Percentiles rank a stretch among this genome's conserved stretches.
Conservation (phyloP, 1,140 invertebrate genomes). For the Rhynchophorus ferrugineus region DNA sequence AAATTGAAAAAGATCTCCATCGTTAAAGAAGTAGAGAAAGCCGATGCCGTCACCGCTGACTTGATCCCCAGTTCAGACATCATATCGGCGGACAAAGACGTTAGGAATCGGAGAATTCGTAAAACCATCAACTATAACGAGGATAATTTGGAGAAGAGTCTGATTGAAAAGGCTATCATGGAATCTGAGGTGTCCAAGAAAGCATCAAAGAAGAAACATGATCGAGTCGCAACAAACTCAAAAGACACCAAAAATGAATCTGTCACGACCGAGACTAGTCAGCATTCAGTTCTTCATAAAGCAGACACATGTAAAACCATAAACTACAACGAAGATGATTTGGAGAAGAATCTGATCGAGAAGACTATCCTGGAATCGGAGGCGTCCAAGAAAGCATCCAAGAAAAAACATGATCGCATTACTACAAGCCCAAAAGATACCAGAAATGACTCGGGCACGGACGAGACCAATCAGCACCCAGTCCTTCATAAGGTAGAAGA, state of each 20-base stretch:
- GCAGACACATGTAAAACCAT: conserved; percentile 8
- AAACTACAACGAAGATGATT: conserved; percentile 9
- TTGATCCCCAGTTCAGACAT: too few relatives aligned
- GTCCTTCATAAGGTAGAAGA: too few relatives aligned
- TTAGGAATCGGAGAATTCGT: background rate
- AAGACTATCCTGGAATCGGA: background rate
- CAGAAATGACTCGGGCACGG: background rate
- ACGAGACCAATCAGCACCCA: too few relatives aligned
- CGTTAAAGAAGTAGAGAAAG: too few relatives aligned
- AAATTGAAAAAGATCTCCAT: too few relatives aligned
- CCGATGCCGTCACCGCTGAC: too few relatives aligned
- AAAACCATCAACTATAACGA: conserved; percentile 9
- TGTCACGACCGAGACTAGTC: too few relatives aligned
- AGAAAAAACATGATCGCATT: background rate
- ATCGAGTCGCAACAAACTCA: background rate
- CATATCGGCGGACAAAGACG: too few relatives aligned
- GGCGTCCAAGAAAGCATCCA: background rate
- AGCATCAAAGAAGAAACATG: background rate
- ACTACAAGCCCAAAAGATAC: background rate
- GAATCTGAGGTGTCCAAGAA: background rate
- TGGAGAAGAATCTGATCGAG: conserved; percentile 1
- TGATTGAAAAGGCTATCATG: background rate
- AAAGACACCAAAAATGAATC: background rate
- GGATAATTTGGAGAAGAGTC: conserved; percentile 6
- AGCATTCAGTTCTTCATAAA: too few relatives aligned